Conservation (phyloP, 2,888 invertebrate species). For the Clostera curtula region DNA sequence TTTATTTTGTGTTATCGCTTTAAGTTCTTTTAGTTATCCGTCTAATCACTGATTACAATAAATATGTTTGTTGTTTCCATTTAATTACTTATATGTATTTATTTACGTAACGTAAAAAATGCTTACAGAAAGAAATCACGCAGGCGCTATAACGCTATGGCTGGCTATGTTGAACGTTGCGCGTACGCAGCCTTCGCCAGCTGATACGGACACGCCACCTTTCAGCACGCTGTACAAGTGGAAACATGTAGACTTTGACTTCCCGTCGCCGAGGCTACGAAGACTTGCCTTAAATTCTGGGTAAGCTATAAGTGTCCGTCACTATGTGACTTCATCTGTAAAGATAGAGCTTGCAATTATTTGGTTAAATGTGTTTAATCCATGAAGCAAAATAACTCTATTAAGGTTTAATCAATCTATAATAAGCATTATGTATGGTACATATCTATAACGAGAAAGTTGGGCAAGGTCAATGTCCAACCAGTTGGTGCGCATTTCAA, state of each 20-base stretch:
- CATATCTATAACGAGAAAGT: neutral
- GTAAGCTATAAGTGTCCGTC: too few species aligned
- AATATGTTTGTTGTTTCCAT: too few species aligned
- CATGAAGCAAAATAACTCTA: too few species aligned
- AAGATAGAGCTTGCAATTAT: too few species aligned
- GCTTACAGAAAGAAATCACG: slow-evolving; percentile 36
- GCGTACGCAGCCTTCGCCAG: slow-evolving; percentile 47
- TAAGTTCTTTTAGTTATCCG: too few species aligned
- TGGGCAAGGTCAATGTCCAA: slow-evolving; percentile 2
- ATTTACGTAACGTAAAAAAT: neutral
- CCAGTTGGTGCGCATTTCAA: neutral
- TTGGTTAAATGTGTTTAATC: too few species aligned
- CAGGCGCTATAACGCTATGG: slow-evolving; percentile 60
- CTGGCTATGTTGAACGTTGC: slow-evolving; percentile 64
- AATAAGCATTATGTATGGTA: too few species aligned
- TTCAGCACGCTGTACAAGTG: slow-evolving; percentile 81
- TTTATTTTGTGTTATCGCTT: too few species aligned
- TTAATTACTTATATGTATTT: neutral
- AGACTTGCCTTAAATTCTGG: slow-evolving; percentile 74
- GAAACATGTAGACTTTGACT: slow-evolving; percentile 84
- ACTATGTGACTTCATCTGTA: too few species aligned
- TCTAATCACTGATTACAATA: too few species aligned
- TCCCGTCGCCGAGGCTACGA: slow-evolving; percentile 74
- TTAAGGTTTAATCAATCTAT: too few species aligned
- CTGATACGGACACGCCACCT: slow-evolving; percentile 67